A percentile compares a stretch with the other conserved stretches of the same genome.
Evolutionary conservation across 2,797 vertebrate species (phyloP).

Genomic region (Chanos chanos): DNA sequence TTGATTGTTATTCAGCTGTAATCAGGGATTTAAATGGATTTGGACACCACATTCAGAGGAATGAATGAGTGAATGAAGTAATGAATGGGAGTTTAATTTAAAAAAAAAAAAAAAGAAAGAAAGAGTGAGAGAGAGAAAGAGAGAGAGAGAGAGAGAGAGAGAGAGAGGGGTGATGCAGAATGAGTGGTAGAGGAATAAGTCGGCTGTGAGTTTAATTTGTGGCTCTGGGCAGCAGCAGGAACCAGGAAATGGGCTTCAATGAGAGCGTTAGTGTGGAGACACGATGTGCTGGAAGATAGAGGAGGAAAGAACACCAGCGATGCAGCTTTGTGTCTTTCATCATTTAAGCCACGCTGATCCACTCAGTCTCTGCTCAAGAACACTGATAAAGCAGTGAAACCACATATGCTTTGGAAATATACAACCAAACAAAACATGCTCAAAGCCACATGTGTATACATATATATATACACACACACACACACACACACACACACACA

Average conservation of each 20-base stretch:
- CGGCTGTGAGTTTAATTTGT: neutral
- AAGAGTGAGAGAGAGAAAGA: neutral
- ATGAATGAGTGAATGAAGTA: constrained; percentile 9
- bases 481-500: neutral
- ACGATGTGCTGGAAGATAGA: constrained; percentile 28
- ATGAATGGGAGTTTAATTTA: neutral
- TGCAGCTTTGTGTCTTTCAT: constrained; percentile 6
- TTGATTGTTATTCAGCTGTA: too few relatives aligned
- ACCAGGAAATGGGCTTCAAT: constrained; percentile 33
- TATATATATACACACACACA: too few relatives aligned
- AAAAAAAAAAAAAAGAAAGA: neutral
- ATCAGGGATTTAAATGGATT: too few relatives aligned
- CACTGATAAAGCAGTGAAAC: too few relatives aligned
- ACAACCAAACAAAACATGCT: neutral
- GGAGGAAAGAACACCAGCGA: neutral
- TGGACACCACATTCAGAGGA: constrained; percentile 31
- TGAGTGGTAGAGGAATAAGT: neutral
- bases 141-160: neutral
- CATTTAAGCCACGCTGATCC: constrained; percentile 3
- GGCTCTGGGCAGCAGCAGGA: constrained; percentile 30
- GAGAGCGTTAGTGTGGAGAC: constrained; percentile 19
- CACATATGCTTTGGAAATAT: too few relatives aligned
- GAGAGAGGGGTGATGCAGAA: neutral
- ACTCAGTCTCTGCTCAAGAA: neutral
- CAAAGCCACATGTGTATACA: neutral